Base-by-base conservation (phyloP, 2,888 invertebrate species). In the Keiferia lycopersicella region DNA sequence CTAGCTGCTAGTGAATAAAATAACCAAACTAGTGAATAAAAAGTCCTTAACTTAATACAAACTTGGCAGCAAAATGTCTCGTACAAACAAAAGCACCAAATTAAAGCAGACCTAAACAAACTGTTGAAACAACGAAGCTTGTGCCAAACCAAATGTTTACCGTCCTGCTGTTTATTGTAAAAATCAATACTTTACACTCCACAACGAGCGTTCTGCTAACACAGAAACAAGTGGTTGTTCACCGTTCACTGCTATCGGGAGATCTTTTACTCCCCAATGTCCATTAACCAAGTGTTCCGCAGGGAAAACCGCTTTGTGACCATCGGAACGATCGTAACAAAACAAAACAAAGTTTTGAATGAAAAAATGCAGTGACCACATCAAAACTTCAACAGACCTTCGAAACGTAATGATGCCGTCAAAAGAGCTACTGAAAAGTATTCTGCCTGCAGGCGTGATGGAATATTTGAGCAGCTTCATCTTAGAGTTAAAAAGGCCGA, bases 131-230 rank as follows among this genome's bases (percentile, higher is more conserved):
- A 62, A 59, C 56, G 56, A 20, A 61, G 34, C 48, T 45, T 50
- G 38, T 45, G 61, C 53, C 20, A 22, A 45, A 22, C 34, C 66
- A 66, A 67, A 67, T 67, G 64, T 71, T 71, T 69, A 65, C 68
- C 30, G 66, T 68, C 67, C 66, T 59, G 63, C 58, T 67, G 63
- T 67, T 67, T 62, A 70, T 68, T 70, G 68, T 67, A 65, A 68
- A 69, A 70, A 73, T 75, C 75, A 71, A 74, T 73, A 71, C 65
- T 61, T 63, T 64, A 62, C 48, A 50, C 58, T 45, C 18, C n/a
- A 48, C 60, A 59, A 38, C 22, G 20, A 18, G 38, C 18, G 22
- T 18, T 53, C 30, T 61, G 30, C 61, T 61, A 16, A 59, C 48
- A 61, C 18, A 50, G 48, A 12, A 61, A 61, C 61, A 61, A 61